Base-by-base conservation (phyloP, 1,140 invertebrate genomes). In the Popillia japonica region DNA sequence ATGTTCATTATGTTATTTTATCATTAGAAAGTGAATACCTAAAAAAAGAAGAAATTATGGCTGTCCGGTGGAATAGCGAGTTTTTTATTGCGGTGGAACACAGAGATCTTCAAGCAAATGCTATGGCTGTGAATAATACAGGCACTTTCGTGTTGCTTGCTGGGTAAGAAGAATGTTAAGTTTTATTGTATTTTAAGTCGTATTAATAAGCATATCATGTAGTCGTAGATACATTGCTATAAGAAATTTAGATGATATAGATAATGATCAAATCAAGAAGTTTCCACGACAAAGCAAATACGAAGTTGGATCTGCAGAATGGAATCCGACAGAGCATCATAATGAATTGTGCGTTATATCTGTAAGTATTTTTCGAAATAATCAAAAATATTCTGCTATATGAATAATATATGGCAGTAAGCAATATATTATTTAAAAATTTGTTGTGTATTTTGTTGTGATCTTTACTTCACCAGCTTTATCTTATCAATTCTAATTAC, bases 271-370 rank as follows among this genome's bases (percentile, higher is more conserved):
- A 6, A 87, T 96, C 0, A 92, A 92, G 77, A 96, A 95, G 82
- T 93, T 96, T 84, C 91, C 93, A 10, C 88, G 96, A 64, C 94
- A 96, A 82, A 96, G 95, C 83, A 98, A 98, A 90, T 98, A 96
- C 88, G 96, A 98, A 86, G 94, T 98, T 9, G 94, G 94, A 7
- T 93, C 94, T 72, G 94, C 96, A 0, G 96, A 98, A 89, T 98
- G 96, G 94, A 97, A 96, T 88, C 96, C 95, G 10, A 94, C 92
- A 64, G 87, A 91, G 64, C 89, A 91, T 42, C 91, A 95, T 80
- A 92, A 92, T 83, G 91, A 96, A 85, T 88, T 95, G 11, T 96
- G 96, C 89, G 96, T 96, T 41, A 94, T 98, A 83, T 95, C 96
- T 77, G 96, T 98, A 89, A 92, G 92, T 89, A 79, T 22, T 41